phyloP scores from a whole-genome alignment of 2,113 vertebrate species.

The Myrmecophaga tridactyla region DNA sequence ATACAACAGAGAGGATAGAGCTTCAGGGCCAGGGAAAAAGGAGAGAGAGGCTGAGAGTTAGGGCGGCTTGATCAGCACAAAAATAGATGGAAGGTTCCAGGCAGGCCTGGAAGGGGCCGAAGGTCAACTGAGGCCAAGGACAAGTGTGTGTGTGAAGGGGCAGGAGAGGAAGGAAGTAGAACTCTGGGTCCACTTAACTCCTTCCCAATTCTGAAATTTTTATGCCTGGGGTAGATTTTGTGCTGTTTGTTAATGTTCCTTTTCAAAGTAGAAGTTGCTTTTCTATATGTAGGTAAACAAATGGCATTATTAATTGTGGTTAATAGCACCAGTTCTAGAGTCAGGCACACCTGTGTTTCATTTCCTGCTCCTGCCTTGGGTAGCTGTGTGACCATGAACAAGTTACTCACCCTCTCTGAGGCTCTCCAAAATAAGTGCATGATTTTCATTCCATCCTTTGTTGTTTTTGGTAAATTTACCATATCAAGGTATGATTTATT shows the following conservation, averaged over 20 bases:
- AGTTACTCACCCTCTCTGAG: constrained; percentile 21
- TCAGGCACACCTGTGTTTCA: background rate
- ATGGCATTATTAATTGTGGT: background rate
- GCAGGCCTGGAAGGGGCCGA: background rate
- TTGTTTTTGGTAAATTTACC: background rate
- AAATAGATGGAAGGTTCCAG: background rate
- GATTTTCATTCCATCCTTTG: background rate
- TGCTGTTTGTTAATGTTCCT: background rate
- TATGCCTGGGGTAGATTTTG: background rate
- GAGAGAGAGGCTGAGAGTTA: background rate
- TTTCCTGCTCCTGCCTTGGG: background rate
- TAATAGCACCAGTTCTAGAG: background rate
- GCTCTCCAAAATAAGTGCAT: background rate
- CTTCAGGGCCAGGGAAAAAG: background rate
- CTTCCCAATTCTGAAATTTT: background rate
- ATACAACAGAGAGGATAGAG: background rate
- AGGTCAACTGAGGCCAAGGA: background rate
- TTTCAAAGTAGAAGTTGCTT: background rate
- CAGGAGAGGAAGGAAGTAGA: background rate
- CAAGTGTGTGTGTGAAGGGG: background rate
- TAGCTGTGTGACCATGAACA: background rate
- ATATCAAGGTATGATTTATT: background rate
- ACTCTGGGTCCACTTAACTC: background rate
- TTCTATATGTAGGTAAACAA: background rate
- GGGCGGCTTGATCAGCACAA: background rate